Conservation (phyloP, 1,140 invertebrate species). For the Drosophila ironensis region DNA sequence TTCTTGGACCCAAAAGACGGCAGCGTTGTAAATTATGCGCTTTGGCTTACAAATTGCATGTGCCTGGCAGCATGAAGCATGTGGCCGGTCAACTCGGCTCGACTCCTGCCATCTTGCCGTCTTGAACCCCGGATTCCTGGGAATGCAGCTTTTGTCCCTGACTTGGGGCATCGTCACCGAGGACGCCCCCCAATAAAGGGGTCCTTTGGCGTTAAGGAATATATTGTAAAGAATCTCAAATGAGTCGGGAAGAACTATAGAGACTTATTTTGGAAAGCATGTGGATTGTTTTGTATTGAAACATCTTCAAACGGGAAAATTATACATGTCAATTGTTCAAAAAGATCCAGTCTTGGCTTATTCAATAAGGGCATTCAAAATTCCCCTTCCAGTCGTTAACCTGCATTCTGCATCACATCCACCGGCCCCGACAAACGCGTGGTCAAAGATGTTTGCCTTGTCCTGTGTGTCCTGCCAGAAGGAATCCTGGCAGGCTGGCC, state of each 20-base stretch:
- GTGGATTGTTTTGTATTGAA: too few species aligned
- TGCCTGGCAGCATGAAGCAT: conserved; percentile 59
- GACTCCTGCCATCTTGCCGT: not conserved
- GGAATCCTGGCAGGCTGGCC: too few species aligned
- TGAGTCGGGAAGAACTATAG: too few species aligned
- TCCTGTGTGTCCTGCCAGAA: conserved; percentile 19
- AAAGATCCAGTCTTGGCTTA: not conserved
- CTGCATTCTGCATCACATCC: not conserved
- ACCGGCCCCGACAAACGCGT: conserved; percentile 65
- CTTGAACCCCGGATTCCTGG: not conserved
- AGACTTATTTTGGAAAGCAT: too few species aligned
- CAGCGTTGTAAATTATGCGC: conserved; percentile 77
- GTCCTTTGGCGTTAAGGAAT: too few species aligned
- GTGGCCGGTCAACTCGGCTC: conserved; percentile 52
- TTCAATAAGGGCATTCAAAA: not conserved
- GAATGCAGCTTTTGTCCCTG: conserved; percentile 19
- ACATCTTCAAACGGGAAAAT: too few species aligned
- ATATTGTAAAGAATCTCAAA: too few species aligned
- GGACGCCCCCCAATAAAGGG: not conserved
- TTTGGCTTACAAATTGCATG: conserved; percentile 79
- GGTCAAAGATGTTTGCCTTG: conserved; percentile 75
- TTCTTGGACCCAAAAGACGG: not conserved
- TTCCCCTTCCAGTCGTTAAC: not conserved
- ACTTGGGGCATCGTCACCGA: conserved; percentile 27
- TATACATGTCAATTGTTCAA: not conserved